These are phyloP conservation scores for Limulus polyphemus DNA, from an alignment of 2,888 invertebrate genomes.

Conservation along the genomic window DNA sequence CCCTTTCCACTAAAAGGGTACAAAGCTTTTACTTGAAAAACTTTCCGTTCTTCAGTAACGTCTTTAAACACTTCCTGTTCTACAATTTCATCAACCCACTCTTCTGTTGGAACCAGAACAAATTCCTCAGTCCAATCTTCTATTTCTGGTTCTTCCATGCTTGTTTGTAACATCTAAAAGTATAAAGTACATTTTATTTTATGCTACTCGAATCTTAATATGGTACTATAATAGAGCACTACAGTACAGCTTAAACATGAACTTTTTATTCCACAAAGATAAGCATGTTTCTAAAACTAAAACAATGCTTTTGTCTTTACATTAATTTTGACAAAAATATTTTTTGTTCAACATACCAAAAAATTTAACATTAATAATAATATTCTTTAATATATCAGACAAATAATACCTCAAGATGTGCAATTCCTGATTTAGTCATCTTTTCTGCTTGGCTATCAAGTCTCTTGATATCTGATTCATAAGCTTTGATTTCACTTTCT, in stretches of 20 bases:
- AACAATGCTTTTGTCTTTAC: too few species aligned
- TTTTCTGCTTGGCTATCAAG: constrained; percentile 65
- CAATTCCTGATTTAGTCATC: constrained; percentile 60
- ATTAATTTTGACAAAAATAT: too few species aligned
- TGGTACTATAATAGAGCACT: too few species aligned
- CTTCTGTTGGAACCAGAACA: constrained; percentile 68
- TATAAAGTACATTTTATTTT: constrained; percentile 29
- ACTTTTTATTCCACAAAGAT: too few species aligned
- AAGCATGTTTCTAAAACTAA: too few species aligned
- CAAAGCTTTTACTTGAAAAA: constrained; percentile 65
- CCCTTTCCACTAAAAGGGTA: constrained; percentile 88
- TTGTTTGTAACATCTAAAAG: constrained; percentile 36
- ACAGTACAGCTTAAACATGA: too few species aligned
- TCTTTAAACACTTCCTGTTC: constrained; percentile 70
- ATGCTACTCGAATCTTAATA: too few species aligned
- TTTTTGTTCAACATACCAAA: too few species aligned
- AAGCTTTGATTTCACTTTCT: constrained; percentile 76
- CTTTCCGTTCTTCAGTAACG: constrained; percentile 66
- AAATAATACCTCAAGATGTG: constrained; percentile 42
- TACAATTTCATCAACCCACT: constrained; percentile 80
- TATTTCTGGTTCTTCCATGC: constrained; percentile 23
- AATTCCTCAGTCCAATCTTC: constrained; percentile 64
- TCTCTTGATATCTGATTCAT: constrained; percentile 67
- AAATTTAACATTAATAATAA: too few species aligned
- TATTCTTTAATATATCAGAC: too few species aligned